A percentile compares a stretch with the other conserved stretches of the same genome.
Evolutionary conservation across 2,113 vertebrate species (phyloP).

Genomic region (Madoqua kirkii): DNA sequence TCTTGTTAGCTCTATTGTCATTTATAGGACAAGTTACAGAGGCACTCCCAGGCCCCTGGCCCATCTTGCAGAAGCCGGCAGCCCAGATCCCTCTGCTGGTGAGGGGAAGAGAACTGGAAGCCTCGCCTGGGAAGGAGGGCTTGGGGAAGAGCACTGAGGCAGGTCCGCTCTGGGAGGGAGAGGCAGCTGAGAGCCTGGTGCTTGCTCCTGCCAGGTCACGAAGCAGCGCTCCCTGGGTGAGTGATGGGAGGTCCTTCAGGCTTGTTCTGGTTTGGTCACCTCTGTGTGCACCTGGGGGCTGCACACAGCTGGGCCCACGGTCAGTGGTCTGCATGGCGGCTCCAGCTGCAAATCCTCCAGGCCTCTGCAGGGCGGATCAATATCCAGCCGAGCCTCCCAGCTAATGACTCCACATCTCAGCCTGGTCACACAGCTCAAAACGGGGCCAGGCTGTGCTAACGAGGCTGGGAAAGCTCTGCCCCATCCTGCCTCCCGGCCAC

Average conservation of each 20-base stretch:
- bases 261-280: neutral
- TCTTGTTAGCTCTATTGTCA: conserved; percentile 76
- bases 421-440: conserved; percentile 29
- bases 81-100: accelerated
- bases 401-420: conserved; percentile 27
- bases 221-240: neutral
- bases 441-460: neutral
- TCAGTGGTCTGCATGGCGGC: accelerated
- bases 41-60: conserved; percentile 33
- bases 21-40: conserved; percentile 69
- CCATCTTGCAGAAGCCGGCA: neutral
- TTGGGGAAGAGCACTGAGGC: neutral
- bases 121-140: accelerated
- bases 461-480: neutral
- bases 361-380: neutral
- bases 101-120: neutral
- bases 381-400: neutral
- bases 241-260: neutral
- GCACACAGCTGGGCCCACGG: accelerated
- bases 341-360: neutral
- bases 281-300: accelerated
- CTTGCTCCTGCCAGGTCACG: neutral
- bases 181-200: accelerated
- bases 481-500: neutral
- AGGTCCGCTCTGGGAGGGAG: neutral